Base-by-base conservation (phyloP, 1,140 invertebrate species). In the Hyposmocoma kahamanoa region DNA sequence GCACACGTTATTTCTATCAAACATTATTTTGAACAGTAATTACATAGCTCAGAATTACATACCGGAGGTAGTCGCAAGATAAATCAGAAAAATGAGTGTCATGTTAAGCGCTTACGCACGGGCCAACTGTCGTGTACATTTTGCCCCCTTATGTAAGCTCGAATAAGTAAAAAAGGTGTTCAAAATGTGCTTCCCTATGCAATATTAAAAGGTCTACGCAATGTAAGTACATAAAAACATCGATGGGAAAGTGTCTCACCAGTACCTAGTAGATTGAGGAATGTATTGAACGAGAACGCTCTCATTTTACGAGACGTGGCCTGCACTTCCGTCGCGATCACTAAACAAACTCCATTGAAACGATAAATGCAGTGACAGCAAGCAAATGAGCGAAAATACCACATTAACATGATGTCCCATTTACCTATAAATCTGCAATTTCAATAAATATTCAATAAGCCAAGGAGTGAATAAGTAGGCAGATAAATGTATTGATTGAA, bases 121-220 rank as follows among this genome's bases (percentile, higher is more conserved):
- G 51, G 53, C 46, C 50, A 45, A 21, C 22, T 18, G 38, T 34
- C 43, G 28, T 26, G 22, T 36, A 46, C 47, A 48, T 54, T 50
- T 53, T 50, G 53, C 53, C 55, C 47, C 61, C 54, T 59, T 59
- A 41, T 56, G 55, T 51, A 55, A 67, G 47, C 46, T 42, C 53
- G 56, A 65, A 66, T 65, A 71, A 62, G 62, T 67, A 72, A 74
- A 72, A 74, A n/a, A n/a, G 67, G 62, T 67, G 67, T 61, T 57
- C 61, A 63, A 64, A 72, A 80, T 75, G 70, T 77, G 72, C 67
- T 65, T 68, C 64, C 72, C 62, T 49, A 55, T 70, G 59, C 55
- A 62, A 74, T 68, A 78, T 70, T 78, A 74, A 76, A 76, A 72
- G 47, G 62, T 71, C 56, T 64, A 54, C 53, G 46, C 49, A 62